Conservation (phyloP, 2,888 invertebrate genomes). For the Gymnocheta viridis region DNA sequence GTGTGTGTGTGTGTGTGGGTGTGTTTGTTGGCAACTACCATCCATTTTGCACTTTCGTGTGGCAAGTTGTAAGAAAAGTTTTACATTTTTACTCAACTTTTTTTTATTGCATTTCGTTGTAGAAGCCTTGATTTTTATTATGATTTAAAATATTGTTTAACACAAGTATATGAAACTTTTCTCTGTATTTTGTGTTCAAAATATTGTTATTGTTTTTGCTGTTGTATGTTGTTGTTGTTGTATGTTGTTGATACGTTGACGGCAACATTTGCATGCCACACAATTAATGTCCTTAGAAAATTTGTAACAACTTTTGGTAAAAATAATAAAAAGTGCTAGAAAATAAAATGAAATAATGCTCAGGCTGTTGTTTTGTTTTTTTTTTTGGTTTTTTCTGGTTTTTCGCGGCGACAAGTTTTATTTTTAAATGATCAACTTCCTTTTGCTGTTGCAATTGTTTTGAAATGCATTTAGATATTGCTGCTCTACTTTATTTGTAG, state of each 20-base stretch:
- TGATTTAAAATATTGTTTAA: conserved; percentile 63
- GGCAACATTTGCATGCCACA: conserved; percentile 65
- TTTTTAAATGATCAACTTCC: conserved; percentile 51
- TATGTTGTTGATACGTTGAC: conserved; percentile 39
- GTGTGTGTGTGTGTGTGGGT: background rate
- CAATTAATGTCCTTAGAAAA: conserved; percentile 66
- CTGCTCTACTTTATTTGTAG: conserved; percentile 22
- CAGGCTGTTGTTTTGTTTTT: background rate
- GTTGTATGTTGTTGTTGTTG: conserved; percentile 12
- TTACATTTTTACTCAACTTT: background rate
- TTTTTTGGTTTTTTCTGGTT: background rate
- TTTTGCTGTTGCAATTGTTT: conserved; percentile 6
- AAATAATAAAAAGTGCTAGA: conserved; percentile 6
- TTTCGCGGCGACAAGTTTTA: conserved; percentile 30
- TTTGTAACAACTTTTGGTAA: conserved; percentile 23
- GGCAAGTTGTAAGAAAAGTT: conserved; percentile 58
- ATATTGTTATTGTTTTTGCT: background rate
- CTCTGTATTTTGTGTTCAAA: conserved; percentile 10
- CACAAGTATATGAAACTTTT: conserved; percentile 44
- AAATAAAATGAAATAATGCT: conserved; percentile 19
- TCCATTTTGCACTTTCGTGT: conserved; percentile 22
- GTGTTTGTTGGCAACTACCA: background rate
- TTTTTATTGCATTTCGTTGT: conserved; percentile 47
- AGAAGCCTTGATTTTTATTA: conserved; percentile 64
- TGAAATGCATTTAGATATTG: conserved; percentile 16